phyloP scores from a whole-genome alignment of 2,888 invertebrate genomes.

The Teleiodes luculella region DNA sequence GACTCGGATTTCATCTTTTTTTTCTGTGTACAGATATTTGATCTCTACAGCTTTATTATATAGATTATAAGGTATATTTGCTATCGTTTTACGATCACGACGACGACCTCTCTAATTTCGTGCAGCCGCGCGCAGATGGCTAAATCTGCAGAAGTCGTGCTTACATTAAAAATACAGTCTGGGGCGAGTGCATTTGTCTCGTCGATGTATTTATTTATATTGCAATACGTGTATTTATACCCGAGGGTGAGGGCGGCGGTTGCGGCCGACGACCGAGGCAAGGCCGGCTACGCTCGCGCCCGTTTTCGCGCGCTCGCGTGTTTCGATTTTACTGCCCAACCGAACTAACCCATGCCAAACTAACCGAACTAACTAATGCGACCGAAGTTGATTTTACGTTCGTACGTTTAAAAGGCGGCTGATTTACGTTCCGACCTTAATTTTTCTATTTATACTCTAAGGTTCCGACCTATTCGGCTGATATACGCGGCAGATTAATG shows the following conservation, averaged over 20 bases:
- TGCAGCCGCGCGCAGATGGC: conserved; percentile 2
- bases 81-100: neutral
- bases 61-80: neutral
- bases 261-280: conserved; percentile 36
- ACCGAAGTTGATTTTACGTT: too few relatives aligned
- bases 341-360: conserved; percentile 18
- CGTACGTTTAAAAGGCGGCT: too few relatives aligned
- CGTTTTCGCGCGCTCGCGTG: too few relatives aligned
- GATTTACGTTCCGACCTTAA: too few relatives aligned
- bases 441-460: too few relatives aligned
- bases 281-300: conserved; percentile 29
- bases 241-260: conserved; percentile 39
- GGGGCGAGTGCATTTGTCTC: conserved; percentile 53
- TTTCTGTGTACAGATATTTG: neutral
- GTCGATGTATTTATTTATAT: conserved; percentile 63
- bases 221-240: conserved; percentile 30
- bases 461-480: too few relatives aligned
- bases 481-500: too few relatives aligned
- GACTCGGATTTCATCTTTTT: too few relatives aligned
- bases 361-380: too few relatives aligned
- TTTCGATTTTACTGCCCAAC: too few relatives aligned
- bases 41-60: neutral
- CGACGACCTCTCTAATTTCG: neutral
- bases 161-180: conserved; percentile 13
- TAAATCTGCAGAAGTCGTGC: conserved; percentile 13